Evolutionary conservation across 2,888 invertebrate species (phyloP).

Genomic region (Macroteleia sp.): DNA sequence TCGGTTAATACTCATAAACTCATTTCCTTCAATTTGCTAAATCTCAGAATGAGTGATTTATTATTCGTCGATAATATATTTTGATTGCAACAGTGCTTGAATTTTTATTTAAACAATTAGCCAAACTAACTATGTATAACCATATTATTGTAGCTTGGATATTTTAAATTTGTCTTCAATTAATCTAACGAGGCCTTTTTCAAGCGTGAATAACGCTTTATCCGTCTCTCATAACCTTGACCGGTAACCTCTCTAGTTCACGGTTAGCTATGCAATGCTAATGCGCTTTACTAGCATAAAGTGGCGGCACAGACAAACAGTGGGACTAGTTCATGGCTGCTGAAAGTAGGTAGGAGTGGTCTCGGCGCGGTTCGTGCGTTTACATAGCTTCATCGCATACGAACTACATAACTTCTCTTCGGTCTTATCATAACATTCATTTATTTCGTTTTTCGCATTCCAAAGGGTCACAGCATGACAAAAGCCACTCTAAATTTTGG

Average conservation of each 20-base stretch:
- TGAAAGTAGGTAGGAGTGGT: conserved; percentile 58
- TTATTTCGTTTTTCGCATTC: conserved; percentile 35
- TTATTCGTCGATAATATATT: too few relatives aligned
- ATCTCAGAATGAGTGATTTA: too few relatives aligned
- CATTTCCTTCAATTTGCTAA: too few relatives aligned
- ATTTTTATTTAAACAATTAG: too few relatives aligned
- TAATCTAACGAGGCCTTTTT: conserved; percentile 27
- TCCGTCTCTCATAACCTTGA: conserved; percentile 50
- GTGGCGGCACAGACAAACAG: conserved; percentile 60
- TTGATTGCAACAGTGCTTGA: too few relatives aligned
- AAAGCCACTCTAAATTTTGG: too few relatives aligned
- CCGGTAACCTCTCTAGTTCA: conserved; percentile 63
- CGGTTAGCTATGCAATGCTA: conserved; percentile 63
- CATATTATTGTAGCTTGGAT: too few relatives aligned
- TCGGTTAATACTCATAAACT: too few relatives aligned
- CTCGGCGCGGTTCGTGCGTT: neutral
- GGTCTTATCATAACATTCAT: conserved; percentile 27
- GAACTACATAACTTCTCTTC: conserved; percentile 6
- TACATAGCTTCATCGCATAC: conserved; percentile 11
- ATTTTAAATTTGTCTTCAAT: too few relatives aligned
- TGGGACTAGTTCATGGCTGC: conserved; percentile 60
- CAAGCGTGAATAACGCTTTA: conserved; percentile 24
- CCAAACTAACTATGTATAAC: too few relatives aligned
- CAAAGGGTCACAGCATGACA: too few relatives aligned
- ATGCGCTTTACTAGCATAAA: conserved; percentile 64